A percentile compares a stretch with the other conserved stretches of the same genome.
Evolutionary conservation across 2,888 invertebrate species (phyloP).

Genomic region (Xanthia icteritia): DNA sequence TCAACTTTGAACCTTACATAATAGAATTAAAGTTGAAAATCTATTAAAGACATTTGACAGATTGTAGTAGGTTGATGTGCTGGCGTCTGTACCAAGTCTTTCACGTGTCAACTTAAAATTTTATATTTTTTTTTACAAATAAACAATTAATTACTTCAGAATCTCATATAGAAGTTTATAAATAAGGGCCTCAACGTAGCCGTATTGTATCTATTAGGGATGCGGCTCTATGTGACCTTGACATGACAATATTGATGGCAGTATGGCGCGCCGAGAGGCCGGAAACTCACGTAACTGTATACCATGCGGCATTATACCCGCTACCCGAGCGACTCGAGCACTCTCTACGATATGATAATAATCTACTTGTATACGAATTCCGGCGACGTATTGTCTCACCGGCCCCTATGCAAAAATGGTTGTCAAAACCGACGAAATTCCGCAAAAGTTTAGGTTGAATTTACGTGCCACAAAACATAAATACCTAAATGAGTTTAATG

Average conservation of each 20-base stretch:
- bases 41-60: no score
- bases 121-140: background rate
- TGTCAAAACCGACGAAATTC: background rate
- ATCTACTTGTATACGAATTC: conserved; percentile 42
- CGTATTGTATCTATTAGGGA: conserved; percentile 14
- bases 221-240: conserved; percentile 41
- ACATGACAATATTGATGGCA: conserved; percentile 67
- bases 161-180: background rate
- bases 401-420: background rate
- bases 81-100: no score
- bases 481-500: conserved; percentile 5
- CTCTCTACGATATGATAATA: conserved; percentile 38
- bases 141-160: background rate
- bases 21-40: no score
- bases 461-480: conserved; percentile 12
- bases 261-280: conserved; percentile 59
- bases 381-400: background rate
- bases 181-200: background rate
- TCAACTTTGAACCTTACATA: no score
- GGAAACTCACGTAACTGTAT: conserved; percentile 64
- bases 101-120: background rate
- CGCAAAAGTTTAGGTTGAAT: background rate
- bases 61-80: no score
- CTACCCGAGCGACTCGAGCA: conserved; percentile 33
- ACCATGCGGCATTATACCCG: conserved; percentile 53